These are phyloP conservation scores for Melanchra persicariae DNA, from an alignment of 2,888 invertebrate species.

Conservation along the genomic window DNA sequence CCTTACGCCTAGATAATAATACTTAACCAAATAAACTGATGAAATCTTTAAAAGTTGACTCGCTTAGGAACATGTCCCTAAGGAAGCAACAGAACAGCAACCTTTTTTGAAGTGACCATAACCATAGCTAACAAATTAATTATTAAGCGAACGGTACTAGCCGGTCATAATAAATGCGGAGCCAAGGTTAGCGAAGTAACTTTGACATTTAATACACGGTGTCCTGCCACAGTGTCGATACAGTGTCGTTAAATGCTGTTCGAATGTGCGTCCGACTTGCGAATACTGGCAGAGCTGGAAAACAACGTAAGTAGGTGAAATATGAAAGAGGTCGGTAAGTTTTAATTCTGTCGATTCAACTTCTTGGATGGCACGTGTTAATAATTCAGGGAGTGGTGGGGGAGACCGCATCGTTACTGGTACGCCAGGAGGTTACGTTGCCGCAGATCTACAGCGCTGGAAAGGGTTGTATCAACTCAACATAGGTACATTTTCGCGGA, in stretches of 20 bases:
- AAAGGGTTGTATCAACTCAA: conserved; percentile 43
- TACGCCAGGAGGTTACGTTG: conserved; percentile 71
- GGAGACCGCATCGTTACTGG: conserved; percentile 82
- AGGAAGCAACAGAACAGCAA: conserved; percentile 42
- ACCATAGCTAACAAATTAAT: conserved; percentile 55
- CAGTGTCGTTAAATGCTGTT: conserved; percentile 29
- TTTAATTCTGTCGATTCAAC: conserved; percentile 88
- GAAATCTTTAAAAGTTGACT: conserved; percentile 19
- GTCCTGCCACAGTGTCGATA: conserved; percentile 30
- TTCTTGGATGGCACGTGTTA: conserved; percentile 86
- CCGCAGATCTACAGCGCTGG: conserved; percentile 56
- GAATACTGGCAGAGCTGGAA: conserved; percentile 34
- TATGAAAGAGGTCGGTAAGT: conserved; percentile 86
- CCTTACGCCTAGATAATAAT: not conserved
- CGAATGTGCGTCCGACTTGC: conserved; percentile 15
- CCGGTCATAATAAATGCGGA: conserved; percentile 41
- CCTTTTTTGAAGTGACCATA: conserved; percentile 59
- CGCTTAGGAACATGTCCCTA: conserved; percentile 39
- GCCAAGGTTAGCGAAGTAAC: conserved; percentile 52
- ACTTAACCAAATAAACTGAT: not conserved
- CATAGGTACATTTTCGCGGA: not conserved
- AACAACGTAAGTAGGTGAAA: conserved; percentile 79
- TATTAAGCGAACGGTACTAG: conserved; percentile 52
- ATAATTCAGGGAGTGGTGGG: conserved; percentile 83
- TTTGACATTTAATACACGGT: conserved; percentile 37